phyloP scores from a whole-genome alignment of 2,888 invertebrate species.

The Ornithoptera priamus region DNA sequence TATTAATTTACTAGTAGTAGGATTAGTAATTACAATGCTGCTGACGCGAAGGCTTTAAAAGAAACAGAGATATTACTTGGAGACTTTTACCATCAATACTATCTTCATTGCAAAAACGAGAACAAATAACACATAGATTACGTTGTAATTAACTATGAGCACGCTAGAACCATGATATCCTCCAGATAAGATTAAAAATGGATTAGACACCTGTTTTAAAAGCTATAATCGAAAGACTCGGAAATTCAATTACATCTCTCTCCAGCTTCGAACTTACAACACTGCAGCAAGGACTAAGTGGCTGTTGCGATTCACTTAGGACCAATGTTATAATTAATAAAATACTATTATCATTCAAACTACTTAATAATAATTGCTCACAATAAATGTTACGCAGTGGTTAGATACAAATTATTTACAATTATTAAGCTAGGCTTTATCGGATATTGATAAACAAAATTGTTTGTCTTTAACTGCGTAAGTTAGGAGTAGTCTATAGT shows the following conservation, averaged over 20 bases:
- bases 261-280: not conserved
- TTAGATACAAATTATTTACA: not conserved
- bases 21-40: no score
- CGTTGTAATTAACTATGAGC: no score
- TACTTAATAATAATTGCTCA: not conserved
- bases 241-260: not conserved
- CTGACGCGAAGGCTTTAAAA: no score
- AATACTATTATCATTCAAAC: not conserved
- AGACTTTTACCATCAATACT: no score
- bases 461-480: not conserved
- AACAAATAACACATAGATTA: no score
- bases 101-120: no score
- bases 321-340: not conserved
- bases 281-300: not conserved
- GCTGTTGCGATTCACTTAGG: not conserved
- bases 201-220: not conserved
- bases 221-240: not conserved
- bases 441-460: slow-evolving; percentile 4
- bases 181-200: no score
- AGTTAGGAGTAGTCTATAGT: not conserved
- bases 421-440: slow-evolving; percentile 11
- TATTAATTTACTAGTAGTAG: no score
- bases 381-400: not conserved
- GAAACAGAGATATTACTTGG: no score
- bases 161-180: no score